Base-by-base conservation (phyloP, 2,888 invertebrate genomes). In the Xylota segnis region DNA sequence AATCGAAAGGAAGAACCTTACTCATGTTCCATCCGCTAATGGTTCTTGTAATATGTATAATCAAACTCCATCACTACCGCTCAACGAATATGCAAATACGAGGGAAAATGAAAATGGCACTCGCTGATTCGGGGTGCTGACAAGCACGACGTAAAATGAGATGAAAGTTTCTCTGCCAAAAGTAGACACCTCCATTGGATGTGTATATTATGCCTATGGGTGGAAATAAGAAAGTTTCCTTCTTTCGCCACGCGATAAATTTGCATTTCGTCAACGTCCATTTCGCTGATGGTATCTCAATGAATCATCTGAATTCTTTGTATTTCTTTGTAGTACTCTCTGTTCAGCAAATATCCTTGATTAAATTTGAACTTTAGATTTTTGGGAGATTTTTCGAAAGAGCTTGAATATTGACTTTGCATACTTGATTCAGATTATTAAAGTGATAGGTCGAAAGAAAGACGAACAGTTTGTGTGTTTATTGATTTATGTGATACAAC, bases 241-340 rank as follows among this genome's bases (percentile, higher is more conserved):
- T 27, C 27, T 63, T 63, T 65, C 47, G 47, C 18, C 32, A 18
- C 12, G 18, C 59, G 61, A 54, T 52, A 52, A 63, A 74, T 74
- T 74, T 74, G 54, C 74, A 74, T 74, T 74, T 74, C 54, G 74
- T 65, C 74, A 74, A 54, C 45, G 74, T 74, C 54, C 54, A 74
- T 63, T 75, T 54, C 34, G 16, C 45, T 75, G 75, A 65, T 75
- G 56, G 65, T 75, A 75, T 75, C 75, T 66, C 43, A 65, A 75
- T 65, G 74, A 54, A 75, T 68, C 68, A 54, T 75, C 63, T 65
- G 16, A 45, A 56, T 65, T 45, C 75, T 27, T 65, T 56, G 16
- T 56, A 37, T 71, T 54, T 54, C 50, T 37, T 37, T 47, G 14
- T 34, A 59, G 50, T 32, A 71, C 37, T 59, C 50, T 16, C 34